Conservation (phyloP, 2,113 vertebrate species). For the Prietella phreatophila region DNA sequence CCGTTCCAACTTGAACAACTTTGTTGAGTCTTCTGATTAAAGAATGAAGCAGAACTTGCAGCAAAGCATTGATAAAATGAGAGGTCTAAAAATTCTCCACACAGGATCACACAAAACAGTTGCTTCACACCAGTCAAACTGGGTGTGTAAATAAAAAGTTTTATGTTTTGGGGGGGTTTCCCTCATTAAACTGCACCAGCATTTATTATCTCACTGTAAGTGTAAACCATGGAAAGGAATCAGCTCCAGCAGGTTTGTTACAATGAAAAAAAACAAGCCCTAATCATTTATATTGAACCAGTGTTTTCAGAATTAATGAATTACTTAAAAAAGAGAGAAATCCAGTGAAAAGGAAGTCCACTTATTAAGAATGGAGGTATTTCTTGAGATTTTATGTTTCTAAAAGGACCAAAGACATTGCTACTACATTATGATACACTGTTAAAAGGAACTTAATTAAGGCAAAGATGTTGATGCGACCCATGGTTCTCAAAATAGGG, state of each 20-base stretch:
- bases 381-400: neutral
- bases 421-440: neutral
- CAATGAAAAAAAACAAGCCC: neutral
- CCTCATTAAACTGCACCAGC: neutral
- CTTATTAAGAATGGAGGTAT: neutral
- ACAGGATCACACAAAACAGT: neutral
- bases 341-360: neutral
- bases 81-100: neutral
- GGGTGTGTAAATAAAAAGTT: neutral
- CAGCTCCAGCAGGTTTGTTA: neutral
- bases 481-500: neutral
- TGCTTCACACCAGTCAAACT: neutral
- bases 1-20: conserved; percentile 3
- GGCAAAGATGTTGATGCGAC: neutral
- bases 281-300: neutral
- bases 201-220: neutral
- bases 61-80: conserved; percentile 14
- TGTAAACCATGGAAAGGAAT: neutral
- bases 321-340: neutral
- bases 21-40: conserved; percentile 19
- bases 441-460: neutral
- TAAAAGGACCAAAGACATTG: neutral
- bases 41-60: conserved; percentile 2
- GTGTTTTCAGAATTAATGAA: neutral
- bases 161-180: neutral